A percentile compares a stretch with the other conserved stretches of the same genome.
Evolutionary conservation across 2,113 vertebrate genomes (phyloP).

Genomic region (Melierax canorus): DNA sequence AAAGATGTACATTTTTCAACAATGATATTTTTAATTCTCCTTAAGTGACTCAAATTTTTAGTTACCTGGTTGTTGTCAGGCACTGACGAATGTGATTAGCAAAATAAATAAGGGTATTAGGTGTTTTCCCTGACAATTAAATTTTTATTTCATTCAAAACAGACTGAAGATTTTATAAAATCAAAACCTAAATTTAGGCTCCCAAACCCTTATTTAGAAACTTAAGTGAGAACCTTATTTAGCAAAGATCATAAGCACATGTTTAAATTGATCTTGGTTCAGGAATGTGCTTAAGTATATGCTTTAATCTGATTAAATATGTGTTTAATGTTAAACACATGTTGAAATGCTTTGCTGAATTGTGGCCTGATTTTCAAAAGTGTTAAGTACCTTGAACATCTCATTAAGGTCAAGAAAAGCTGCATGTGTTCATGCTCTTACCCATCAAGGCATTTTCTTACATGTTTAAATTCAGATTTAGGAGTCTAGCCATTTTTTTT

Average conservation of each 20-base stretch:
- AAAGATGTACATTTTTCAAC: not conserved
- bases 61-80: not conserved
- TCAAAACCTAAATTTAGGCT: not conserved
- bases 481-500: not conserved
- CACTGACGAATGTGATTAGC: not conserved
- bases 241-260: constrained; percentile 45
- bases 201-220: constrained; percentile 19
- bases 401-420: constrained; percentile 58
- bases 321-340: constrained; percentile 62
- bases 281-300: constrained; percentile 55
- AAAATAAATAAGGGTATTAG: not conserved
- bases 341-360: constrained; percentile 60
- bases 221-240: constrained; percentile 40
- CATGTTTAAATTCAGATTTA: constrained; percentile 24
- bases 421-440: constrained; percentile 23
- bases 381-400: constrained; percentile 49
- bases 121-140: not conserved
- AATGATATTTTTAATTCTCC: not conserved
- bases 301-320: constrained; percentile 65
- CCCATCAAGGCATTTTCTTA: constrained; percentile 25
- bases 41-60: not conserved
- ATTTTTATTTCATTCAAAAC: not conserved
- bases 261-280: constrained; percentile 62
- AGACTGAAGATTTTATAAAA: not conserved
- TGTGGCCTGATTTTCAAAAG: constrained; percentile 59